These are phyloP conservation scores for Taenioides sp. DNA, from an alignment of 2,797 vertebrate genomes.

Conservation along the genomic window DNA sequence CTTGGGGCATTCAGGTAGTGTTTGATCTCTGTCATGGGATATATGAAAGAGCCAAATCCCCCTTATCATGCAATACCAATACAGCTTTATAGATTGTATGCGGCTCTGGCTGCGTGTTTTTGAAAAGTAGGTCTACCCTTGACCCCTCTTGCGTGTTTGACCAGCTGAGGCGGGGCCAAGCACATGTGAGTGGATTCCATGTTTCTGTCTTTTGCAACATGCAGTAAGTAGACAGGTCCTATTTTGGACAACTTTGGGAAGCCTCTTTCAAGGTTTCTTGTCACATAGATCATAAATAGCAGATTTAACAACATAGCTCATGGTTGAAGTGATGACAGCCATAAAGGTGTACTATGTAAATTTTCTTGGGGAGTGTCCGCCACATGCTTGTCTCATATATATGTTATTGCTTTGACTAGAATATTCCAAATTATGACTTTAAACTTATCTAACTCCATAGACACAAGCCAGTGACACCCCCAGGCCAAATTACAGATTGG, in stretches of 20 bases:
- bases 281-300: neutral
- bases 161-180: neutral
- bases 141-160: slow-evolving; percentile 58
- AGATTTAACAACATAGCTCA: slow-evolving; percentile 13
- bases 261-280: neutral
- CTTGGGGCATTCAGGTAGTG: slow-evolving; percentile 56
- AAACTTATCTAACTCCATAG: no score
- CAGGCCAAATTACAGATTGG: no score
- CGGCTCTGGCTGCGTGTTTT: slow-evolving; percentile 32
- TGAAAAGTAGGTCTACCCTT: slow-evolving; percentile 55
- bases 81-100: slow-evolving; percentile 17
- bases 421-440: no score
- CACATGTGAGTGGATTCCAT: neutral
- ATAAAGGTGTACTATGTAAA: neutral
- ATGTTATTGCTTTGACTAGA: no score
- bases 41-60: slow-evolving; percentile 40
- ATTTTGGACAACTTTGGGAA: slow-evolving; percentile 2
- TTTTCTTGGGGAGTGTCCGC: no score
- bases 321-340: slow-evolving; percentile 38
- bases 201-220: slow-evolving; percentile 13
- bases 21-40: slow-evolving; percentile 66
- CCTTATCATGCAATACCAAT: slow-evolving; percentile 23
- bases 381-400: no score
- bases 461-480: no score
- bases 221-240: neutral